Evolutionary conservation across 2,113 vertebrate species (phyloP).

Genomic region (Macquaria australasica): DNA sequence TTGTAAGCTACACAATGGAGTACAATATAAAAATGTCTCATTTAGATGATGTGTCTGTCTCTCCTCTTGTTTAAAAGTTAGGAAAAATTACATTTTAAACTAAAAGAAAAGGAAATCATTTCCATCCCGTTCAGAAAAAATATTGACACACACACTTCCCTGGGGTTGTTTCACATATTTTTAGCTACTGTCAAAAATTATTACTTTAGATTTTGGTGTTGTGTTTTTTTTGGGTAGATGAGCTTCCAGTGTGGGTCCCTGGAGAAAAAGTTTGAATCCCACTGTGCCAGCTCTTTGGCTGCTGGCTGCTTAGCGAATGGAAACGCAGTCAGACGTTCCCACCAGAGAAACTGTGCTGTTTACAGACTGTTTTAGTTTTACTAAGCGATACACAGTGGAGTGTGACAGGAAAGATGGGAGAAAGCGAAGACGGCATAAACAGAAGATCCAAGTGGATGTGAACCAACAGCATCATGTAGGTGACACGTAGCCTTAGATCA

Average conservation of each 20-base stretch:
- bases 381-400: conserved; percentile 32
- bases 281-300: conserved; percentile 61
- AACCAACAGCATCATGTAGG: conserved; percentile 24
- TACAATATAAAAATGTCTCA: background rate
- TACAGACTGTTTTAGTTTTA: conserved; percentile 62
- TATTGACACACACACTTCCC: conserved; percentile 72
- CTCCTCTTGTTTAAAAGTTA: conserved; percentile 32
- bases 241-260: conserved; percentile 69
- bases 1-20: background rate
- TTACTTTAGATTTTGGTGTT: conserved; percentile 64
- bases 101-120: conserved; percentile 47
- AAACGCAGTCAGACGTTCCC: conserved; percentile 58
- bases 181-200: conserved; percentile 73
- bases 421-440: conserved; percentile 9
- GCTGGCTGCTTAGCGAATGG: conserved; percentile 64
- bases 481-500: conserved; percentile 28
- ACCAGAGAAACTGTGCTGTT: conserved; percentile 57
- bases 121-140: conserved; percentile 52
- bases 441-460: conserved; percentile 35
- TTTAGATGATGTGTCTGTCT: conserved; percentile 9
- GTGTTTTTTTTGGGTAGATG: conserved; percentile 65
- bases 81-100: conserved; percentile 48
- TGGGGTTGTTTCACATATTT: conserved; percentile 68
- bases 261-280: conserved; percentile 75
- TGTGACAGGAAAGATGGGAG: conserved; percentile 12